Conservation (phyloP, 2,888 invertebrate species). For the Eilema caniola region DNA sequence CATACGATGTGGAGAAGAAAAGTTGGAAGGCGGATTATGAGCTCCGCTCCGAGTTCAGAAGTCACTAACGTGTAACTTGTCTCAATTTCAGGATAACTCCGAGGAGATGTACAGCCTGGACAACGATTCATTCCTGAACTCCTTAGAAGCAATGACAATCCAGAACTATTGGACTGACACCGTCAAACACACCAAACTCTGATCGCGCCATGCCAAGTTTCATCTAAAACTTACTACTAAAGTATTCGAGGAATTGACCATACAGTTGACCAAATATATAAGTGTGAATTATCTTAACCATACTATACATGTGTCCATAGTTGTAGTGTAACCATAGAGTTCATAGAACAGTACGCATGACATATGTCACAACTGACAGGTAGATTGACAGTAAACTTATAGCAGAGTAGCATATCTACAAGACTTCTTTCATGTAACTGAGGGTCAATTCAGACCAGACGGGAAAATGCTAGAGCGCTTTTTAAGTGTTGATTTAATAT, state of each 20-base stretch:
- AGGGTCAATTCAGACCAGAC: neutral
- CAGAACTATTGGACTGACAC: constrained; percentile 98
- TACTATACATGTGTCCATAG: constrained; percentile 11
- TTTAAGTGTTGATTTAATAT: too few species aligned
- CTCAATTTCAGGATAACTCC: constrained; percentile 92
- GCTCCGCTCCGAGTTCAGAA: neutral
- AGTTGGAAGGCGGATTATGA: too few species aligned
- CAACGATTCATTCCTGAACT: constrained; percentile 97
- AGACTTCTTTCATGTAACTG: too few species aligned
- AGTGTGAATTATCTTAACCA: constrained; percentile 23
- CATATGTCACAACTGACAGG: neutral
- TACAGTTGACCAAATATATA: constrained; percentile 12
- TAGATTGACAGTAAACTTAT: neutral
- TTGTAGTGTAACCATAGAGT: constrained; percentile 5
- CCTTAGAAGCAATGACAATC: constrained; percentile 97
- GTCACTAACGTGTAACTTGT: constrained; percentile 14
- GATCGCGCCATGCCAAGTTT: constrained; percentile 58
- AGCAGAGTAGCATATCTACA: neutral
- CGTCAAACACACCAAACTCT: constrained; percentile 95
- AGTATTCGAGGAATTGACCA: constrained; percentile 36
- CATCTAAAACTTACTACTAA: constrained; percentile 28
- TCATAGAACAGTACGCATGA: constrained; percentile 4
- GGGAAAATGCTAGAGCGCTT: too few species aligned
- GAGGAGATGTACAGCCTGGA: constrained; percentile 98
- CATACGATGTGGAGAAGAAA: too few species aligned